These are phyloP conservation scores for Patella depressa DNA, from an alignment of 2,888 invertebrate species.

Conservation along the genomic window DNA sequence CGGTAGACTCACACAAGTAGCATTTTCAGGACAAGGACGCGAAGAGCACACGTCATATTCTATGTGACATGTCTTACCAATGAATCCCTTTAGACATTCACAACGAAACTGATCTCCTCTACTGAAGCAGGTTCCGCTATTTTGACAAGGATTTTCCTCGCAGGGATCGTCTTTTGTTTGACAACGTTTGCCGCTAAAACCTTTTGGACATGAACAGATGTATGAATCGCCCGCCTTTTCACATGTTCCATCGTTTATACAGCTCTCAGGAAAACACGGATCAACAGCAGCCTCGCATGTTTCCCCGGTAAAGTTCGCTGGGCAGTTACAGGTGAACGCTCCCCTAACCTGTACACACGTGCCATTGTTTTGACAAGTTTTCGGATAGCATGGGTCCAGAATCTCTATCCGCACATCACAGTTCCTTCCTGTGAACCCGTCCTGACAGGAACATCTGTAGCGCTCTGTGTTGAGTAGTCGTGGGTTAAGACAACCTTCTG, in stretches of 20 bases:
- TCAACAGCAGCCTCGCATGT: neutral
- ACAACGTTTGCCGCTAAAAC: neutral
- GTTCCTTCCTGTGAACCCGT: constrained; percentile 20
- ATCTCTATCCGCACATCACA: constrained; percentile 13
- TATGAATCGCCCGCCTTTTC: neutral
- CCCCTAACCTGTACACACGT: constrained; percentile 2
- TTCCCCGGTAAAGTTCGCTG: neutral
- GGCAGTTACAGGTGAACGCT: neutral
- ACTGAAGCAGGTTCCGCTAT: neutral
- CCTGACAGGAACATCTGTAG: constrained; percentile 21
- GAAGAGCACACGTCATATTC: neutral
- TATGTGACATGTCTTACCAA: neutral
- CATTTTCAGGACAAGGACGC: neutral
- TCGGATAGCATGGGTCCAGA: constrained; percentile 19
- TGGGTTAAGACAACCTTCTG: neutral
- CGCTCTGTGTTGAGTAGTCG: neutral
- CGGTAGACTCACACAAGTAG: neutral
- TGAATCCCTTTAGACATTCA: neutral
- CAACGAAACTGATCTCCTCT: neutral
- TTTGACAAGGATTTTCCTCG: neutral
- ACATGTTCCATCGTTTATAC: neutral
- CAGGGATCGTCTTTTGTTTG: neutral
- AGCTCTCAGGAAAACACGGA: neutral
- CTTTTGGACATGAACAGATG: neutral
- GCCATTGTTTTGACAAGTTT: constrained; percentile 16